Conservation (phyloP, 2,113 vertebrate genomes). For the Pteruthius melanotis region DNA sequence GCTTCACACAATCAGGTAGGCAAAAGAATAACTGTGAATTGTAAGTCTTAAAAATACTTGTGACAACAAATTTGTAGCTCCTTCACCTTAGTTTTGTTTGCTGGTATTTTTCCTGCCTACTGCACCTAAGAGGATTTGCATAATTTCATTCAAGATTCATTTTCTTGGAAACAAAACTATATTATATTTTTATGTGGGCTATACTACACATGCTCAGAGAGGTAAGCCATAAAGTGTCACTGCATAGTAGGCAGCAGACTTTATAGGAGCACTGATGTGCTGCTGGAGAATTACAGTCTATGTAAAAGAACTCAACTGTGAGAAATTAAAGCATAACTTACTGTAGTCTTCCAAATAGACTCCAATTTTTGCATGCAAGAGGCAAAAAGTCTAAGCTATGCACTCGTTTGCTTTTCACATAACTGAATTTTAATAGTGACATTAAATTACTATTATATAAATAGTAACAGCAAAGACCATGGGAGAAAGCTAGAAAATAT, state of each 20-base stretch:
- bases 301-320: background rate
- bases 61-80: background rate
- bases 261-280: background rate
- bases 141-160: background rate
- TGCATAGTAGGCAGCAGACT: background rate
- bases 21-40: background rate
- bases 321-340: background rate
- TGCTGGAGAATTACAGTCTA: background rate
- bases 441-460: background rate
- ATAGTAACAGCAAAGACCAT: background rate
- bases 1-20: background rate
- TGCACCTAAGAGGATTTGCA: background rate
- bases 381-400: background rate
- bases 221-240: background rate
- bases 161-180: background rate
- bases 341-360: background rate
- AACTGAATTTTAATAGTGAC: background rate
- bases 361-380: background rate
- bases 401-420: background rate
- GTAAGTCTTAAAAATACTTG: background rate
- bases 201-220: background rate
- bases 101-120: background rate
- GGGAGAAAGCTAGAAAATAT: background rate
- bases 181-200: background rate
- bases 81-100: background rate